These are phyloP conservation scores for Gasterosteus nipponicus DNA, from an alignment of 2,113 vertebrate genomes.

Conservation along the genomic window DNA sequence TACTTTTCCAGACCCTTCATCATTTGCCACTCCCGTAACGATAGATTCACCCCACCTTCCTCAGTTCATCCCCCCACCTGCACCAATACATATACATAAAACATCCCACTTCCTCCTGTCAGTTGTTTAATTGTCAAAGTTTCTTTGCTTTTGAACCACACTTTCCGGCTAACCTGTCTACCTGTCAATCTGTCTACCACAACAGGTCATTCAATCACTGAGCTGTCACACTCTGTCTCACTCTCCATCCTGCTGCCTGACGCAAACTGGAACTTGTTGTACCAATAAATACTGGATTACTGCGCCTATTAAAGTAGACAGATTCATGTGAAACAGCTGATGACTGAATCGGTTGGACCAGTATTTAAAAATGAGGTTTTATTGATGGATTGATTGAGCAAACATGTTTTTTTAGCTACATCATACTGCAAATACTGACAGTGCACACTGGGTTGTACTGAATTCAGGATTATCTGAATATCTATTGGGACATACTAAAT, in stretches of 20 bases:
- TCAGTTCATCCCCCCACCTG: background rate
- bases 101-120: background rate
- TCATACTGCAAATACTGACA: too few species aligned
- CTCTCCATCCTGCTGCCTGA: background rate
- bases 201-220: background rate
- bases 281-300: background rate
- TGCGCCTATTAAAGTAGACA: background rate
- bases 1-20: background rate
- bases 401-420: background rate
- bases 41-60: background rate
- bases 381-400: background rate
- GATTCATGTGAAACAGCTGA: conserved; percentile 2
- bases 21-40: background rate
- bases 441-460: background rate
- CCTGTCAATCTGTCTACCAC: background rate
- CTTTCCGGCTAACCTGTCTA: background rate
- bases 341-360: background rate
- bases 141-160: background rate
- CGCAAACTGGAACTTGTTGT: background rate
- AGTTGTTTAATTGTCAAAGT: background rate
- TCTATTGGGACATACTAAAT: background rate
- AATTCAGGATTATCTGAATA: background rate
- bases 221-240: background rate
- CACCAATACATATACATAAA: background rate
- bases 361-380: background rate